A percentile compares a stretch with the other conserved stretches of the same genome.
Evolutionary conservation across 2,113 vertebrate species (phyloP).

Genomic region (Saiga tatarica): DNA sequence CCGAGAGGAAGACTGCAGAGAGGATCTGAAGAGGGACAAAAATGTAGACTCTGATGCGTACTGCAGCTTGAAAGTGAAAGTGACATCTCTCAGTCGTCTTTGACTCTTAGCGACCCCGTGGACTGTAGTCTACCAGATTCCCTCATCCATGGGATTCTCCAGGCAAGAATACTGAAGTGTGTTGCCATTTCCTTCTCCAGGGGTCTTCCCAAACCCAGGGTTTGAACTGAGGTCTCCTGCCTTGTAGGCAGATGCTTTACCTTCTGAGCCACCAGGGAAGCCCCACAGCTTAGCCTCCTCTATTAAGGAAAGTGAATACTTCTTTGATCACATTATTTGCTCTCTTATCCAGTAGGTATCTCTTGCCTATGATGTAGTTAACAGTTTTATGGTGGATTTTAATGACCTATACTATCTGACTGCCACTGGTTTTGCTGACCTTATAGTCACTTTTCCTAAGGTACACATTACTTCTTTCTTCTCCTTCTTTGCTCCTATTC

Average conservation of each 20-base stretch:
- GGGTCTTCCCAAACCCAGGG: too few species aligned
- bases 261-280: too few species aligned
- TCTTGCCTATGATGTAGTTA: background rate
- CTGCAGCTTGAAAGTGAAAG: background rate
- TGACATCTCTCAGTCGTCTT: too few species aligned
- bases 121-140: too few species aligned
- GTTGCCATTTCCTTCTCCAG: too few species aligned
- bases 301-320: background rate
- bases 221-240: too few species aligned
- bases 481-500: background rate
- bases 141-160: too few species aligned
- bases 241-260: too few species aligned
- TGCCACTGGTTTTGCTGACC: background rate
- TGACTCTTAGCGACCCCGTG: too few species aligned
- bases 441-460: background rate
- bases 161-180: too few species aligned
- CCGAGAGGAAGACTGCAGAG: background rate
- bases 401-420: background rate
- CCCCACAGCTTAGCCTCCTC: background rate
- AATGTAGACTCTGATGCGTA: background rate
- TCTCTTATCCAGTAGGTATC: background rate
- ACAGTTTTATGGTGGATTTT: background rate
- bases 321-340: background rate
- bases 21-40: background rate
- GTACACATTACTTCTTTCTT: background rate